These are phyloP conservation scores for Chelon auratus DNA, from an alignment of 2,797 vertebrate genomes.

Conservation along the genomic window DNA sequence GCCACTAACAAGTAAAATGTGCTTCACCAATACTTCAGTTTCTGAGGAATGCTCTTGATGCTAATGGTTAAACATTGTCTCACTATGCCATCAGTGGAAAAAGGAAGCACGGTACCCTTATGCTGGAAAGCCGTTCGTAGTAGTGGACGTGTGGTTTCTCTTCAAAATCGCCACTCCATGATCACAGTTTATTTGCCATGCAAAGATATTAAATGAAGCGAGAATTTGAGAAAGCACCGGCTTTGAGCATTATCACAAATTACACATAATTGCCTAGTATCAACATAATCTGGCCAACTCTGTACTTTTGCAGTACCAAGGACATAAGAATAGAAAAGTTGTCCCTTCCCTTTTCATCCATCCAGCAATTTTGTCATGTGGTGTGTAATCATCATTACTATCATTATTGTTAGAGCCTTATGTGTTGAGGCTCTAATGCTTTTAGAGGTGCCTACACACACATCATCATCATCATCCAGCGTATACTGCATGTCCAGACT, in stretches of 20 bases:
- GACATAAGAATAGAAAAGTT: conserved; percentile 3
- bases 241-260: not conserved
- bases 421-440: not conserved
- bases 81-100: no score
- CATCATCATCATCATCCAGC: not conserved
- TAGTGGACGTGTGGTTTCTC: no score
- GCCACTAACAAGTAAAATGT: no score
- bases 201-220: not conserved
- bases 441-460: not conserved
- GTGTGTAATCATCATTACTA: conserved; percentile 4
- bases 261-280: not conserved
- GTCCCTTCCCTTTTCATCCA: not conserved
- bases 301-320: not conserved
- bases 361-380: conserved; percentile 10
- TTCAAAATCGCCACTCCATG: no score
- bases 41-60: no score
- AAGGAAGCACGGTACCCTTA: not conserved
- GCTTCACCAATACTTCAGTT: no score
- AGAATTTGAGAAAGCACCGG: not conserved
- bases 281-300: not conserved
- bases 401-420: not conserved
- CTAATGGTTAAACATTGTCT: no score
- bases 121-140: no score
- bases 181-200: not conserved
- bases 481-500: not conserved